These are phyloP conservation scores for Propsilocerus akamusi DNA, from an alignment of 1,140 invertebrate genomes.

Conservation along the genomic window DNA sequence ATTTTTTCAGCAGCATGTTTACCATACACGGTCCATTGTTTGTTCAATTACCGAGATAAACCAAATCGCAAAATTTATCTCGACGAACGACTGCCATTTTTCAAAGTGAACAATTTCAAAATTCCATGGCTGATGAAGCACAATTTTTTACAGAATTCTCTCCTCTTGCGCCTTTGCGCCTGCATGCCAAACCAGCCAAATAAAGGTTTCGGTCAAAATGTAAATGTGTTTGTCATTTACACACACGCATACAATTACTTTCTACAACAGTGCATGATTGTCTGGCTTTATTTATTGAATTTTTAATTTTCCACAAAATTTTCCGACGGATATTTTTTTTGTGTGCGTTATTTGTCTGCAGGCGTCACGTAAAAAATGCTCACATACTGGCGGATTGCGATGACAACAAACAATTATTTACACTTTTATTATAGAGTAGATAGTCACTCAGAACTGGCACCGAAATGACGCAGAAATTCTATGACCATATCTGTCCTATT, in stretches of 20 bases:
- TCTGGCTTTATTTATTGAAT: slow-evolving; percentile 1
- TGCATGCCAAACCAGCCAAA: neutral
- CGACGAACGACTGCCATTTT: neutral
- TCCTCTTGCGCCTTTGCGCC: too few relatives aligned
- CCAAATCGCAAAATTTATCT: neutral
- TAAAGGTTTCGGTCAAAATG: too few relatives aligned
- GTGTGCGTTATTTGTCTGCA: neutral
- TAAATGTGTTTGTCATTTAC: neutral
- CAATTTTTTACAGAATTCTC: too few relatives aligned
- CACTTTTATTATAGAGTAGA: too few relatives aligned
- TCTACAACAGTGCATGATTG: neutral
- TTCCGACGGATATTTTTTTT: neutral
- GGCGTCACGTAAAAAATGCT: neutral
- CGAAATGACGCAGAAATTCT: too few relatives aligned
- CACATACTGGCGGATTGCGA: neutral
- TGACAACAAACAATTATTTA: slow-evolving; percentile 1
- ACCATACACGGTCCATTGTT: neutral
- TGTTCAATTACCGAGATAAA: slow-evolving; percentile 1
- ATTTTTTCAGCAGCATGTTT: too few relatives aligned
- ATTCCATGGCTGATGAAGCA: too few relatives aligned
- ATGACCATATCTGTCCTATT: too few relatives aligned
- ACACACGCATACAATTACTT: too few relatives aligned
- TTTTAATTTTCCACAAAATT: neutral
- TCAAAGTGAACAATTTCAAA: too few relatives aligned
- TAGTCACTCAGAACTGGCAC: too few relatives aligned